phyloP scores from a whole-genome alignment of 2,113 vertebrate genomes.

The Turnix velox region DNA sequence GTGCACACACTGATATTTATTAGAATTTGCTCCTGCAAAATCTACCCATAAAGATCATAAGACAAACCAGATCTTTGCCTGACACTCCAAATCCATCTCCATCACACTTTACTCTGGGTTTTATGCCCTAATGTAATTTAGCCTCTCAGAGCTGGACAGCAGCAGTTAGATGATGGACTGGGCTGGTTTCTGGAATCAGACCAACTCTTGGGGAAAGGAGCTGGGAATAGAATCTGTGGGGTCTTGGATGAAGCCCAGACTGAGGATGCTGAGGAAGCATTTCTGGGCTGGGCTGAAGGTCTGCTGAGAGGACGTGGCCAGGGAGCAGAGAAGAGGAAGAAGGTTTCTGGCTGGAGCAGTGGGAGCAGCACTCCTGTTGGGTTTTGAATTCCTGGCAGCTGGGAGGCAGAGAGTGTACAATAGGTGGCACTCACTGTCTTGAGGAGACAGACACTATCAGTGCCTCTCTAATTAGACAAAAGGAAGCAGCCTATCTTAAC shows the following conservation, averaged over 20 bases:
- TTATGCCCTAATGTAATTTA: background rate
- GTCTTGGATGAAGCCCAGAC: background rate
- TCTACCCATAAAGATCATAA: background rate
- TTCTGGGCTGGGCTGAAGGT: background rate
- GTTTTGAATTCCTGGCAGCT: background rate
- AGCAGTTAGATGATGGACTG: background rate
- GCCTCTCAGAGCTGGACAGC: background rate
- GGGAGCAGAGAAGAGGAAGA: background rate
- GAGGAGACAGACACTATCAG: background rate
- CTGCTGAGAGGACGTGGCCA: background rate
- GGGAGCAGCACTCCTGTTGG: rapidly evolving
- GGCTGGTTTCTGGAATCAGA: background rate
- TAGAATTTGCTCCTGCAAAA: background rate
- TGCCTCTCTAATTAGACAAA: background rate
- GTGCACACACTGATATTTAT: background rate
- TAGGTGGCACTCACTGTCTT: slow-evolving; percentile 44
- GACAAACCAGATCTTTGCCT: background rate
- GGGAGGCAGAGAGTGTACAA: background rate
- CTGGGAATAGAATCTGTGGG: background rate
- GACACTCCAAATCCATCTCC: background rate
- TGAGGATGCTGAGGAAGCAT: background rate
- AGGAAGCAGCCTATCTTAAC: background rate
- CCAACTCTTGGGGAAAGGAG: background rate
- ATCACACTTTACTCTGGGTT: rapidly evolving
- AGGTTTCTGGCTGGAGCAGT: background rate